A percentile compares a stretch with the other conserved stretches of the same genome.
Evolutionary conservation across 37 sponge, comb jelly and placozoan species (phyloP).

Genomic region (Eunapius fragilis): DNA sequence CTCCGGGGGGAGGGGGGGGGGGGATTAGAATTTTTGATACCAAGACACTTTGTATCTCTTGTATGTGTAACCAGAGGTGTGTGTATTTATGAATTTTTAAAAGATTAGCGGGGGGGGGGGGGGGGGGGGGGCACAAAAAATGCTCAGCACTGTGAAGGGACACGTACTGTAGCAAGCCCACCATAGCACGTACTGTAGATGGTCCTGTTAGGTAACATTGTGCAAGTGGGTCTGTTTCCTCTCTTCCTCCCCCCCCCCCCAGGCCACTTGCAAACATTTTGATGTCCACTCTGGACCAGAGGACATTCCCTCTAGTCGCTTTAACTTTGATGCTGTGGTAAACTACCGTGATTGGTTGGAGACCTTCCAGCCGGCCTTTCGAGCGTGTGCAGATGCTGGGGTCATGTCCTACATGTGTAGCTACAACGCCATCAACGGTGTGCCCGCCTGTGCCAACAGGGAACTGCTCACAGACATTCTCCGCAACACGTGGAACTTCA

Average conservation of each 20-base stretch:
- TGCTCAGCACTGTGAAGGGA: too few relatives aligned
- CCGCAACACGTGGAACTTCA: conserved; percentile 41
- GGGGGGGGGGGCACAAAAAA: too few relatives aligned
- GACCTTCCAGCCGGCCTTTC: conserved; percentile 60
- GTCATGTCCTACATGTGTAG: conserved; percentile 64
- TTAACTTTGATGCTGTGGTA: conserved; percentile 46
- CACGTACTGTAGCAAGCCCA: too few relatives aligned
- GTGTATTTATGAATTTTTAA: too few relatives aligned
- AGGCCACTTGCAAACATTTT: conserved; percentile 69
- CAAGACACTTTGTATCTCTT: too few relatives aligned
- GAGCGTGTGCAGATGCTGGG: conserved; percentile 53
- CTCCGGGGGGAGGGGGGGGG: too few relatives aligned
- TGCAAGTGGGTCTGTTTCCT: too few relatives aligned
- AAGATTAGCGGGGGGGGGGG: too few relatives aligned
- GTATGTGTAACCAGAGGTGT: too few relatives aligned
- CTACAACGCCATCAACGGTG: conserved; percentile 76
- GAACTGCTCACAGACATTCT: conserved; percentile 26
- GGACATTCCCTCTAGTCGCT: conserved; percentile 43
- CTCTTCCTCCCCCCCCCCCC: neutral
- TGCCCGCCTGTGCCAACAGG: conserved; percentile 57
- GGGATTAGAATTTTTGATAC: too few relatives aligned
- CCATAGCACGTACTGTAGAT: too few relatives aligned
- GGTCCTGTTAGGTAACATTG: too few relatives aligned
- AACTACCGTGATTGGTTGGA: conserved; percentile 35
- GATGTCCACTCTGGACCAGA: conserved; percentile 63